Evolutionary conservation across 2,113 vertebrate genomes (phyloP), one percentile per base, ranked within the genome.

Genomic region (Panthera tigris): DNA sequence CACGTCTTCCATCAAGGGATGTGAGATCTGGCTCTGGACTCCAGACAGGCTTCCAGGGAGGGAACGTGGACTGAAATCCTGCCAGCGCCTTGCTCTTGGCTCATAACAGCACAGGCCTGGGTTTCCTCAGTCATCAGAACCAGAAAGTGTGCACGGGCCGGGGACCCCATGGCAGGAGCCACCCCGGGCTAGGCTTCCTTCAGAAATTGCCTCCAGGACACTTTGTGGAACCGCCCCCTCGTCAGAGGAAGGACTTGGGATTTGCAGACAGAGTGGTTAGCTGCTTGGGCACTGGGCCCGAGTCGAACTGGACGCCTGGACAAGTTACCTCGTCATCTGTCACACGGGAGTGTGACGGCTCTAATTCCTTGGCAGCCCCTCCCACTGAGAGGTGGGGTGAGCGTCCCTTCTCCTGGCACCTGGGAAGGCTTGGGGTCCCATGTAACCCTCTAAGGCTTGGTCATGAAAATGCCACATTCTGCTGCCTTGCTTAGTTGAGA

Each of bases 401-500:
- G 3, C 10, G n/a, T 48, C 36, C 31, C 36, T 14, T 33, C 36
- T 52, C 14, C 0, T 1, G 11, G 7, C 57, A 15, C 9, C 89
- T 39, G 13, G 10, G 16, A 1, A 1, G 31, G 23, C 18, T 10
- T 19, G 4, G 69, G n/a, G 65, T 29, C 39, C 13, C 19, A 2
- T 10, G 41, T 89, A n/a, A n/a, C 25, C 45, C 14, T 63, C 41
- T 55, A 11, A 23, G 10, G 18, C 55, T 31, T 1, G 12, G 52
- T 7, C 12, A 4, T 19, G 16, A 61, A 36, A 31, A 48, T 1
- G 15, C 50, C 31, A 23, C 36, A 27, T 3, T 0, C 8, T 2
- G 3, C 21, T 1, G 7, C 45, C 63, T 8, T 6, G 48, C 86
- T 63, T 39, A 1, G n/a, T 25, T 3, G 57, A 33, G 76, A 76